Evolutionary conservation across 2,888 invertebrate species (phyloP), one percentile per base, ranked within the genome.

Genomic region (Xanthorhoe designata): DNA sequence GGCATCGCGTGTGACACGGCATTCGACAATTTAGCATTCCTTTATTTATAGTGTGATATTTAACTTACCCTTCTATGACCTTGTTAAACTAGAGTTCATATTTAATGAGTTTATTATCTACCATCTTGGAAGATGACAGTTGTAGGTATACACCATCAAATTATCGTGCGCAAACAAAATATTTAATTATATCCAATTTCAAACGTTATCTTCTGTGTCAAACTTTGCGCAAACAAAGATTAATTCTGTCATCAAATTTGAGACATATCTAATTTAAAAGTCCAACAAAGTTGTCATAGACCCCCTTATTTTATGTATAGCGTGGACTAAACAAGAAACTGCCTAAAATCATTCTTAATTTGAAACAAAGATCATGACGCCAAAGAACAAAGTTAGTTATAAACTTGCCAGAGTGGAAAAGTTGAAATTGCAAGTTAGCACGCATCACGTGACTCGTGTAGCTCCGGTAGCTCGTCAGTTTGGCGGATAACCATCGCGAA

Each of bases 391-490:
- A 52, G 52, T 53, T 53, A 54, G 19, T 53, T 57, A 38, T 29
- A 53, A 58, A 55, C 38, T 56, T 61, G 29, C 4, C 47, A 13
- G 35, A 67, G 60, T 67, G 47, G 55, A 67, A 67, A 63, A 60
- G 63, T 63, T 63, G 35, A 63, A 63, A 67, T 67, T 60, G 55
- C 62, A 59, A 66, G 45, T 19, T 15, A 19, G 63, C 67, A 60
- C 59, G 66, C 62, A 54, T 55, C 66, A 67, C 67, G 67, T 55
- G 29, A 62, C 38, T 32, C 49, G 53, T 58, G 51, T 47, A 38
- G 32, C 38, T 32, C 49, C 49, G 54, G 51, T 47, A 38, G 32
- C 57, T 49, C 49, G 15, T 38, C 50, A 53, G 50, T 58, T 58
- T 29, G 42, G 18, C 55, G 50, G 59, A 62, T 66, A 55, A 66